Conservation (phyloP, 2,888 invertebrate genomes). For the Drosophila lacicola region DNA sequence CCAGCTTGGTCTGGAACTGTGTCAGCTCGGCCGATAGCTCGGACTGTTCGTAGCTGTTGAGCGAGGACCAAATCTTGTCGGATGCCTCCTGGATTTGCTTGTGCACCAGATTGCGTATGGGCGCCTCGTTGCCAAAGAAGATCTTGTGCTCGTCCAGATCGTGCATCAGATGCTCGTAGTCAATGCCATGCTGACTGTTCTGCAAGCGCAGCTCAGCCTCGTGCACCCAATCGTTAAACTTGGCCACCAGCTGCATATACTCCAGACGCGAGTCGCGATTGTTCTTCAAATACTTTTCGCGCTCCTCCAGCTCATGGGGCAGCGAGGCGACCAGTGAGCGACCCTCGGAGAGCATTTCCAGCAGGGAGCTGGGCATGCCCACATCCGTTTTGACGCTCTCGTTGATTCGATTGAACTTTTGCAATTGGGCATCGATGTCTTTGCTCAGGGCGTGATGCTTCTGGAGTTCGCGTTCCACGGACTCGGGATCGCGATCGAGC, state of each 20-base stretch:
- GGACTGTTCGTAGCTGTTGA: constrained; percentile 92
- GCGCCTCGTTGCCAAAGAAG: constrained; percentile 92
- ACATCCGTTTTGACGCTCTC: constrained; percentile 91
- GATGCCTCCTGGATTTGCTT: constrained; percentile 93
- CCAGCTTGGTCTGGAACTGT: constrained; percentile 91
- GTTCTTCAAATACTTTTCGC: constrained; percentile 91
- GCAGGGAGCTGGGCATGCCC: constrained; percentile 91
- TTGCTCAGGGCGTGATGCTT: constrained; percentile 90
- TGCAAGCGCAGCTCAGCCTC: constrained; percentile 92
- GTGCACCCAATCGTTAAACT: constrained; percentile 93
- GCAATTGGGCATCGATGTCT: constrained; percentile 90
- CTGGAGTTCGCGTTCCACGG: constrained; percentile 92
- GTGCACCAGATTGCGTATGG: constrained; percentile 92
- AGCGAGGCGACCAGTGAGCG: constrained; percentile 91
- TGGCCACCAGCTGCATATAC: constrained; percentile 91
- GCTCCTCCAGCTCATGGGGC: constrained; percentile 92
- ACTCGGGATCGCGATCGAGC: constrained; percentile 91
- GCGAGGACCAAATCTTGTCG: constrained; percentile 94
- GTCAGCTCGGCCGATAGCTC: constrained; percentile 93
- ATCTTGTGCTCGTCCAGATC: constrained; percentile 95
- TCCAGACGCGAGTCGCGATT: constrained; percentile 92
- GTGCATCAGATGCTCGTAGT: constrained; percentile 93
- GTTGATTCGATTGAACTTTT: constrained; percentile 89
- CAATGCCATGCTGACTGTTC: constrained; percentile 93
- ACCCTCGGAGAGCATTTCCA: constrained; percentile 94